Evolutionary conservation across 1,140 invertebrate species (phyloP), one percentile per base, ranked within the genome.

Genomic region (Callitettix versicolor): DNA sequence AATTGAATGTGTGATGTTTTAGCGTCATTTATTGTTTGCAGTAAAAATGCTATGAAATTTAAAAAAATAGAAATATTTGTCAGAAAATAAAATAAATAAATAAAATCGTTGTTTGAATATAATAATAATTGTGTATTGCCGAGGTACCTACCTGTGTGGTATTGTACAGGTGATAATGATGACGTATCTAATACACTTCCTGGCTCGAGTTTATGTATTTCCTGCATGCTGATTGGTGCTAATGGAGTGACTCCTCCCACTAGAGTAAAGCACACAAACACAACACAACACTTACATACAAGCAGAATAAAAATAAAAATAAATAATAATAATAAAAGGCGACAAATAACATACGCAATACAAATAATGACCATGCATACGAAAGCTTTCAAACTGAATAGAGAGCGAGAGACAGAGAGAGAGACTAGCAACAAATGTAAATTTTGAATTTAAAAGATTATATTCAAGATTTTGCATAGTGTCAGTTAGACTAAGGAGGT

Each of bases 181-280:
- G 55, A 53, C 14, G 60, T 52, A 34, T 64, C 64, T 18, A 64
- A 51, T 38, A 61, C 63, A 12, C 53, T 52, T 9, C 53, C 44
- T 17, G 60, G 58, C 17, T 57, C 62, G 49, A 65, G 55, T 56
- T 65, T 65, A 43, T 62, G 85, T 73, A 85, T 78, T 66, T 87
- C 84, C 73, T 85, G 84, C 81, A 86, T 84, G 69, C 77, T 84
- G 70, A 86, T 80, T 64, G 84, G 84, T 52, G 84, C 80, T 67
- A 87, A 73, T 58, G 83, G 83, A 61, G 83, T 84, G 69, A 86
- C 75, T 60, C 81, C 79, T 72, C 78, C 78, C 74, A 77, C 70
- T 73, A 43, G 15, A 57, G 34, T 21, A 55, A 48, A 24, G 22
- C 48, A 60, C 56, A 48, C 43, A 59, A 40, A 58, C 38, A 48